These are phyloP conservation scores for Neria commutata DNA, from an alignment of 2,888 invertebrate genomes.

Conservation along the genomic window DNA sequence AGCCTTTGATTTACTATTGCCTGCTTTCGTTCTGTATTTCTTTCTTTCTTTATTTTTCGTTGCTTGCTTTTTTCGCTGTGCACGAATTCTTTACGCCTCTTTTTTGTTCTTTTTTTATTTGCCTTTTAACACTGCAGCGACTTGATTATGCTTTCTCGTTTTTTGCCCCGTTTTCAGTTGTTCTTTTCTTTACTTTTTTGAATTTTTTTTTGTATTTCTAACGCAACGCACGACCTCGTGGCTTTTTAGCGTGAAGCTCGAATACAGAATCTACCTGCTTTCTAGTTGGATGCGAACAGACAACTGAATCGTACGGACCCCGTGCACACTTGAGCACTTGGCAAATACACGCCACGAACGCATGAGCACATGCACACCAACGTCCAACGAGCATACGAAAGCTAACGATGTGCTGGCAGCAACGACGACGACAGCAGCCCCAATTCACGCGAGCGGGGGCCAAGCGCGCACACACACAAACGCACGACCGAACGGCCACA, in stretches of 20 bases:
- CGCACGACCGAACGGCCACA: background rate
- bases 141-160: conserved; percentile 9
- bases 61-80: background rate
- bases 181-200: conserved; percentile 10
- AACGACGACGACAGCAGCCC: conserved; percentile 4
- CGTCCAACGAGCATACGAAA: background rate
- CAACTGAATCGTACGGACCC: conserved; percentile 56
- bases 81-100: conserved; percentile 4
- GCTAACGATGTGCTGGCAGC: background rate
- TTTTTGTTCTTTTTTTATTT: background rate
- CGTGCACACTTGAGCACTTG: conserved; percentile 23
- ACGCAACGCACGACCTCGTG: conserved; percentile 60
- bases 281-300: conserved; percentile 62
- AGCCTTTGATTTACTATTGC: too few species aligned
- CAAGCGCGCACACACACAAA: conserved; percentile 3
- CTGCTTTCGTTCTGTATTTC: conserved; percentile 2
- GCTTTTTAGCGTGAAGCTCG: conserved; percentile 57
- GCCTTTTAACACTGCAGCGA: too few species aligned
- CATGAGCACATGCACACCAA: conserved; percentile 7
- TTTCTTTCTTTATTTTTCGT: background rate
- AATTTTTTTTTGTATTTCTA: conserved; percentile 12
- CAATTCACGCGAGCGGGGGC: conserved; percentile 7
- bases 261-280: conserved; percentile 59
- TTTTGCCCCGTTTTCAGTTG: conserved; percentile 13
- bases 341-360: background rate